Percentiles rank a stretch among this genome's conserved stretches.
Evolutionary conservation across 30 jellyfish, hydroid and myxozoan genomes (phyloP).

Genomic region (Chrysaora quinquecirrha): DNA sequence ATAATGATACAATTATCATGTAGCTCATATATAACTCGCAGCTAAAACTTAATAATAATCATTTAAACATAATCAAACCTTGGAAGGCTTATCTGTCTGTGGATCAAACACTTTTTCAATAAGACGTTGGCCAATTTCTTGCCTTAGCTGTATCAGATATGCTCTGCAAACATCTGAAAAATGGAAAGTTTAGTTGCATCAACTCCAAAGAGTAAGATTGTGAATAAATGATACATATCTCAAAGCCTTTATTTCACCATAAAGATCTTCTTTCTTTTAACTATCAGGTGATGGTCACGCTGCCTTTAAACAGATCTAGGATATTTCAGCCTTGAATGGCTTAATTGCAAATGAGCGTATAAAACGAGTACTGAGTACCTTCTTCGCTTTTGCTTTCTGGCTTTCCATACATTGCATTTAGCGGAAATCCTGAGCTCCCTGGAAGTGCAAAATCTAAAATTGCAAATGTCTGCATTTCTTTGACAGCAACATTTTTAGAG

Average conservation of each 20-base stretch:
- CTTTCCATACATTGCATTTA: constrained; percentile 94
- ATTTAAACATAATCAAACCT: constrained; percentile 40
- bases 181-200: neutral
- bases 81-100: constrained; percentile 90
- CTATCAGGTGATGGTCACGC: too few relatives aligned
- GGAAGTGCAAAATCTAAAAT: constrained; percentile 90
- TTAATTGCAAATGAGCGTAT: too few relatives aligned
- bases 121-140: constrained; percentile 96
- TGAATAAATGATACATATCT: too few relatives aligned
- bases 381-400: constrained; percentile 89
- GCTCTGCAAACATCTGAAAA: constrained; percentile 72
- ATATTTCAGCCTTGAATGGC: too few relatives aligned
- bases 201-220: too few relatives aligned
- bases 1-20: too few relatives aligned
- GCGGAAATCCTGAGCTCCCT: constrained; percentile 92
- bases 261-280: too few relatives aligned
- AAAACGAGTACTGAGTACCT: too few relatives aligned
- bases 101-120: constrained; percentile 94
- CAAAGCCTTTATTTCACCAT: too few relatives aligned
- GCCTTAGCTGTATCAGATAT: constrained; percentile 87
- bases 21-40: too few relatives aligned
- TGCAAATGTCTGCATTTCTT: constrained; percentile 96
- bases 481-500: constrained; percentile 86
- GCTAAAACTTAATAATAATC: neutral
- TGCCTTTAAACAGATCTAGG: too few relatives aligned